Conservation (phyloP, 2,797 vertebrate species). For the Melanotaenia pygmaea region DNA sequence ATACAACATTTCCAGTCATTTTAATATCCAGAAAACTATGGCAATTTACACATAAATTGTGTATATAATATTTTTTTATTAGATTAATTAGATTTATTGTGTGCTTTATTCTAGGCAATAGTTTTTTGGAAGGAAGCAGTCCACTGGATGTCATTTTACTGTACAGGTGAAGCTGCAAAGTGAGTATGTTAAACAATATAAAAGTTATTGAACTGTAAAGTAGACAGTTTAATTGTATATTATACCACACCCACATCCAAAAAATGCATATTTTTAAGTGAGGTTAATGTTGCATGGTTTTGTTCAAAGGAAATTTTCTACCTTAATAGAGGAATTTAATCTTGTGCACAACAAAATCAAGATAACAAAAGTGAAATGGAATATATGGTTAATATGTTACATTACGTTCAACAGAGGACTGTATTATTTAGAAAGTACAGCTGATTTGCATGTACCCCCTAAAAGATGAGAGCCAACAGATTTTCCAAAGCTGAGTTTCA, state of each 20-base stretch:
- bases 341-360: conserved; percentile 25
- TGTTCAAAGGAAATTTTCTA: conserved; percentile 9
- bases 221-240: conserved; percentile 23
- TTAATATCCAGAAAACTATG: neutral
- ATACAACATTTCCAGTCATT: neutral
- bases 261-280: neutral
- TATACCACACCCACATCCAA: neutral
- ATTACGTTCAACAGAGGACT: conserved; percentile 11
- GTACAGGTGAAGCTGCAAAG: conserved; percentile 43
- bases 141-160: conserved; percentile 26
- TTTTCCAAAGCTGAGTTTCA: conserved; percentile 26
- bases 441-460: conserved; percentile 13
- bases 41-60: conserved; percentile 17
- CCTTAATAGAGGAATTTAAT: conserved; percentile 28
- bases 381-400: conserved; percentile 20
- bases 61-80: conserved; percentile 30
- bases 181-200: conserved; percentile 50
- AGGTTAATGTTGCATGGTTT: neutral
- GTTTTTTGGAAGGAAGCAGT: conserved; percentile 11
- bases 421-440: conserved; percentile 39
- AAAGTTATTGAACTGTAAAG: conserved; percentile 61
- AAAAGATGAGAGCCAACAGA: conserved; percentile 27
- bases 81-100: conserved; percentile 29
- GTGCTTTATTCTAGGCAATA: conserved; percentile 40
- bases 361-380: conserved; percentile 19